Base-by-base conservation (phyloP, 2,797 vertebrate species). In the Esox masquinongy region DNA sequence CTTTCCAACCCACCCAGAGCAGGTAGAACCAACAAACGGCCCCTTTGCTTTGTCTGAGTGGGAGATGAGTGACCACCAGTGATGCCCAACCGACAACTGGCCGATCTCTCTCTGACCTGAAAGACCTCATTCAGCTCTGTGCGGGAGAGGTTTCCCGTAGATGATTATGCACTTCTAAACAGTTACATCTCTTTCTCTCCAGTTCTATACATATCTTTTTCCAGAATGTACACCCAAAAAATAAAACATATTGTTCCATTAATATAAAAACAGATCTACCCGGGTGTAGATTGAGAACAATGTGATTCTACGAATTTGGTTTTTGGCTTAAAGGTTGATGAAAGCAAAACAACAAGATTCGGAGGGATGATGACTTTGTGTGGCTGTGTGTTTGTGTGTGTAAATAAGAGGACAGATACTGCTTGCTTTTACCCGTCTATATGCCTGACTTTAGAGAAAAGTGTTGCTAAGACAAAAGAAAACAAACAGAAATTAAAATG, bases 111-210 rank as follows among this genome's bases (percentile, higher is more conserved):
- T 19, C 43, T 72, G 80, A 85, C 86, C 86, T 91, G 87, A 90
- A 92, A 92, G 90, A 92, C 88, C 85, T 92, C 90, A 91, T 91
- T 91, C 87, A 91, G 85, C 84, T 89, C 86, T 90, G 86, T 84
- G 85, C 63, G 61, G 88, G 87, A 92, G 86, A 43, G 72, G 80
- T 88, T 90, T 88, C 86, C 87, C 80, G 82, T 87, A 90, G 88
- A 92, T 82, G 88, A 88, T 88, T 90, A 89, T 94, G 92, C 92
- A 94, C 93, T 94, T 93, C 88, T 84, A 87, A 88, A 83, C 75
- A 85, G 92, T 87, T 90, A 79, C 71, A 74, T 90, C 85, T 87
- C 84, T 88, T 84, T 88, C 82, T 72, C 68, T 76, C 61, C 80
- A 11, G 83, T 63, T 83, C 1, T 76, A 74, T 82, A 59, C 75